A percentile compares a stretch with the other conserved stretches of the same genome.
Conservation (phyloP, 1,140 invertebrate species). For the Scylla paramamosain region DNA sequence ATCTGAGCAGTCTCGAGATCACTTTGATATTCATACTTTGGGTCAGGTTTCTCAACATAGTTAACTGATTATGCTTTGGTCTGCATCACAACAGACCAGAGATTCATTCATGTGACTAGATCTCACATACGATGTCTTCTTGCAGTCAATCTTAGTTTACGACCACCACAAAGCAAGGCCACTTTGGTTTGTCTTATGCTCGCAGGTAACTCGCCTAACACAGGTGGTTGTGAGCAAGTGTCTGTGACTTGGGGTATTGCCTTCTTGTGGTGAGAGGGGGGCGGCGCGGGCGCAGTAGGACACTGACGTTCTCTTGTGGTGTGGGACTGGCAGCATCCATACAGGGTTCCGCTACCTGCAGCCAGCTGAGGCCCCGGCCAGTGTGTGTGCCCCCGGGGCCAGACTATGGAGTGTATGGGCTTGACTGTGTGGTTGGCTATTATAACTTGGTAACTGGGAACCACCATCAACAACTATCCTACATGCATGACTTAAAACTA, state of each 20-base stretch:
- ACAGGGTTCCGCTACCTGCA: constrained; percentile 49
- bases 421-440: constrained; percentile 72
- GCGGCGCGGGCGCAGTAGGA: constrained; percentile 42
- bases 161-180: constrained; percentile 76
- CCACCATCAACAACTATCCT: constrained; percentile 76
- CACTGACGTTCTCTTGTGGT: constrained; percentile 39
- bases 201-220: constrained; percentile 72
- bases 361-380: constrained; percentile 64
- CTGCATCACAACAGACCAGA: constrained; percentile 62
- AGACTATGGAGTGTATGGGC: constrained; percentile 74
- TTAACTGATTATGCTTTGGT: constrained; percentile 71
- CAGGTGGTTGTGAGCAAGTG: constrained; percentile 74
- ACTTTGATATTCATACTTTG: constrained; percentile 66
- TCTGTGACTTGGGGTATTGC: constrained; percentile 72
- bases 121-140: constrained; percentile 72
- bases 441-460: constrained; percentile 74
- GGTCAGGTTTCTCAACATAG: constrained; percentile 70
- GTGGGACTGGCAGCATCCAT: constrained; percentile 41
- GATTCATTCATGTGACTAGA: constrained; percentile 75
- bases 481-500: constrained; percentile 76
- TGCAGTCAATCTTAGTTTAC: constrained; percentile 71
- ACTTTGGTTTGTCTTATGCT: constrained; percentile 76
- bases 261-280: constrained; percentile 74
- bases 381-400: constrained; percentile 63
- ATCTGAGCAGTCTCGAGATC: constrained; percentile 71